Conservation (phyloP, 2,113 vertebrate genomes). For the Melierax canorus region DNA sequence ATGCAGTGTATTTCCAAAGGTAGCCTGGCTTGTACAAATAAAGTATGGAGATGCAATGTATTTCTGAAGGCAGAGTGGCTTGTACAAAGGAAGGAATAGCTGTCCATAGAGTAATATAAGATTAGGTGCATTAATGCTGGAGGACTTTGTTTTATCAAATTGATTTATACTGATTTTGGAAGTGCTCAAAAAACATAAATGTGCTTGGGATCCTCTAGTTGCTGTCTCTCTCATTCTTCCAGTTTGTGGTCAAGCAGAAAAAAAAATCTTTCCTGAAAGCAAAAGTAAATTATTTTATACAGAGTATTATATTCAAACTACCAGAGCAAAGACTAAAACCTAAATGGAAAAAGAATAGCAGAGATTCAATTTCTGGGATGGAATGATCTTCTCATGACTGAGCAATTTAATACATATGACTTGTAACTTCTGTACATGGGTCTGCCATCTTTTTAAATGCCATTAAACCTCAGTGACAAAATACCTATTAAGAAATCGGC, state of each 20-base stretch:
- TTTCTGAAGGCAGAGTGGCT: background rate
- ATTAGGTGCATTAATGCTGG: background rate
- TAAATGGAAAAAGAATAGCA: background rate
- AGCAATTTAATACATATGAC: background rate
- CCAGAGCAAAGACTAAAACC: background rate
- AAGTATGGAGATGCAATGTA: background rate
- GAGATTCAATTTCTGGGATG: background rate
- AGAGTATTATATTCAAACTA: background rate
- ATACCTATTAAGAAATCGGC: background rate
- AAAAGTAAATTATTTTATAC: background rate
- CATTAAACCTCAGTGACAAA: slow-evolving; percentile 16
- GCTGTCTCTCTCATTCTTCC: background rate
- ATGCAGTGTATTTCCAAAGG: background rate
- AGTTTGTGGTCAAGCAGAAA: background rate
- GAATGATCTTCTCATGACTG: background rate
- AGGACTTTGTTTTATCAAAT: background rate
- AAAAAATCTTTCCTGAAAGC: background rate
- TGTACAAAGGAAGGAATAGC: background rate
- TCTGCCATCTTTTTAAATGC: slow-evolving; percentile 13
- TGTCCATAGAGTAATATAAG: background rate
- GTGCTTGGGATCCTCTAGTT: background rate
- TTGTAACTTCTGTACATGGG: background rate
- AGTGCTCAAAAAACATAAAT: background rate
- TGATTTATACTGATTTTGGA: background rate
- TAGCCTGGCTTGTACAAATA: background rate